phyloP scores from a whole-genome alignment of 2,113 vertebrate species.

The Heliornis fulica region DNA sequence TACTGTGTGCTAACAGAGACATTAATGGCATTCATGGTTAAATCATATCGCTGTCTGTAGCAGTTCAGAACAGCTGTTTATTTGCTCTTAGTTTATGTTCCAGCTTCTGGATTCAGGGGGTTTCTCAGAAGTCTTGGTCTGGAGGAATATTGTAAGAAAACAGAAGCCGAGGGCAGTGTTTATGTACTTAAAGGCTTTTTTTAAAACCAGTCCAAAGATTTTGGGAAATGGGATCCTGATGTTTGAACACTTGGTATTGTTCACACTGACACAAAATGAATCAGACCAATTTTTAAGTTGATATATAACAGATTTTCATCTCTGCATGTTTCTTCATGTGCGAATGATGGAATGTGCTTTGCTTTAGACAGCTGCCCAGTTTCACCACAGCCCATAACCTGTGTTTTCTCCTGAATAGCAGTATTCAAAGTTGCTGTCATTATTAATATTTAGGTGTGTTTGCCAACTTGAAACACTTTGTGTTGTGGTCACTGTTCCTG shows the following conservation, averaged over 20 bases:
- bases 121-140: background rate
- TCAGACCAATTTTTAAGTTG: background rate
- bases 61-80: background rate
- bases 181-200: background rate
- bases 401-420: background rate
- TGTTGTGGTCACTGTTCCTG: background rate
- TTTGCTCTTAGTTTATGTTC: background rate
- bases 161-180: background rate
- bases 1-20: background rate
- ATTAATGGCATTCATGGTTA: background rate
- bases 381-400: background rate
- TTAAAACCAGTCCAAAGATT: background rate
- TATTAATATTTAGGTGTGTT: conserved; percentile 21
- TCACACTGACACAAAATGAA: background rate
- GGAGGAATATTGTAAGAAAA: background rate
- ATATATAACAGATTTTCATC: background rate
- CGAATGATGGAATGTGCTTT: background rate
- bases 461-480: background rate
- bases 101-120: background rate
- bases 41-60: background rate
- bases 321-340: background rate
- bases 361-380: background rate
- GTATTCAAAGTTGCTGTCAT: background rate
- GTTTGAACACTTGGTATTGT: background rate
- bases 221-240: background rate